phyloP scores from a whole-genome alignment of 2,888 invertebrate species.

The Eubasilissa splendida region DNA sequence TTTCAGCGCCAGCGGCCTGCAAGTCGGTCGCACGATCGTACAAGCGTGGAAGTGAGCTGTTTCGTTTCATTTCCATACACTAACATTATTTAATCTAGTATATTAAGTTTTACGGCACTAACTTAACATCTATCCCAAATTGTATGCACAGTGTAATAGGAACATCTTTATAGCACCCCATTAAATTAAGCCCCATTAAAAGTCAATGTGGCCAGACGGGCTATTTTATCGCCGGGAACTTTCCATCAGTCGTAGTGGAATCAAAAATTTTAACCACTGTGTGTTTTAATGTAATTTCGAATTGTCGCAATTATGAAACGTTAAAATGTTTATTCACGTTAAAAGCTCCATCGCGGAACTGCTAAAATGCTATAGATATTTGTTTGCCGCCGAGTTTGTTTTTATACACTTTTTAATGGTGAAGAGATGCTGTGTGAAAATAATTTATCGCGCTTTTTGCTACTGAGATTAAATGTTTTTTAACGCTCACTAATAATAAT shows the following conservation, averaged over 20 bases:
- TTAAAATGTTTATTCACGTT: constrained; percentile 20
- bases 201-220: background rate
- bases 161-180: background rate
- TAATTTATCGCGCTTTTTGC: background rate
- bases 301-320: constrained; percentile 21
- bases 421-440: background rate
- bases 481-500: too few relatives aligned
- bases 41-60: background rate
- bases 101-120: background rate
- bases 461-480: too few relatives aligned
- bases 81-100: background rate
- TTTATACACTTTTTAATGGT: constrained; percentile 21
- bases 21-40: too few relatives aligned
- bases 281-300: background rate
- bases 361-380: constrained; percentile 8
- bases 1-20: too few relatives aligned
- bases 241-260: background rate
- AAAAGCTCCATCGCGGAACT: constrained; percentile 11
- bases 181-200: background rate
- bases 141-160: background rate
- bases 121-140: background rate
- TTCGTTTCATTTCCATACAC: background rate
- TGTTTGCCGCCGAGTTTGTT: background rate
- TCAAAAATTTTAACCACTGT: constrained; percentile 1
- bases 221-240: background rate